Base-by-base conservation (phyloP, 1,140 invertebrate genomes). In the Bicyclus anynana region DNA sequence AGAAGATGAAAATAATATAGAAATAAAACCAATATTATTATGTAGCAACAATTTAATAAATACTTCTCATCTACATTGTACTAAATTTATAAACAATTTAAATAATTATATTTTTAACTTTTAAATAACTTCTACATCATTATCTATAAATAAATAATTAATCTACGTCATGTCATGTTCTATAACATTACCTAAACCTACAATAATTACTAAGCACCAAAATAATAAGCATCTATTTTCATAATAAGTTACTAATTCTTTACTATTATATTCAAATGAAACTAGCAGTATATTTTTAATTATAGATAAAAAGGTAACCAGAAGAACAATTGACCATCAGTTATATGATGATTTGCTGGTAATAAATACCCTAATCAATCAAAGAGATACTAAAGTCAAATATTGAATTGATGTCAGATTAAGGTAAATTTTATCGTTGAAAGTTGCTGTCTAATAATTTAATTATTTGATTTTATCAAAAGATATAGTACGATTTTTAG, bases 401-500 rank as follows among this genome's bases (percentile, higher is more conserved):
- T 4, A 4, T 23, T 23, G 7, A 23, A 4, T 23, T 23, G 2
- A 23, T 23, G 3, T 7, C 23, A 23, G 23, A 23, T 23, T 23
- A 23, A 23, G 2, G 23, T 2, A 23, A 23, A 40, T 16, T 40
- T 12, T 35, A 35, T 2, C 2, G 29, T 35, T 2, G n/a, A n/a
- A n/a, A n/a, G n/a, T n/a, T n/a, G n/a, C n/a, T n/a, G n/a, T n/a
- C n/a, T n/a, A 27, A 27, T 18, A 16, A 40, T 2, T 2, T 38
- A 29, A 38, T 60, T 75, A 77, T 62, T 71, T 76, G 23, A 79
- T 72, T 67, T 77, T 77, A 50, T 82, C 81, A 72, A 83, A 56
- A 42, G 76, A 83, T 59, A 66, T 68, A 71, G 77, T 80, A 55
- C 74, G 74, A 72, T 69, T 79, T 72, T 84, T 87, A 50, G 79